Conservation (phyloP, 2,113 vertebrate genomes). For the Osmerus eperlanus region DNA sequence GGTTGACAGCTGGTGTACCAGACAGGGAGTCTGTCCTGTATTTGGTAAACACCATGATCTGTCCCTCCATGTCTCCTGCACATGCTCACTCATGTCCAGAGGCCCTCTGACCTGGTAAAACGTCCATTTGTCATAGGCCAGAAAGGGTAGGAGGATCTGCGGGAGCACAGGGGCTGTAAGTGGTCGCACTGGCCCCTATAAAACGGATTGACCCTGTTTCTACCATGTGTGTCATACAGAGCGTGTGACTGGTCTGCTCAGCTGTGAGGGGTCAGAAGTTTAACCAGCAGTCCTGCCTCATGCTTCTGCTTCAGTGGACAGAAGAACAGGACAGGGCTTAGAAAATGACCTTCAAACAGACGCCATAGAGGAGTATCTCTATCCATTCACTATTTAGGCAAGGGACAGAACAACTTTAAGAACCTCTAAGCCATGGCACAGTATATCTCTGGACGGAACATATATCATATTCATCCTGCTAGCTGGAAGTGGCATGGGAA, state of each 20-base stretch:
- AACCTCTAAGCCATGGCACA: too few relatives aligned
- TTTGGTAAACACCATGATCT: conserved; percentile 52
- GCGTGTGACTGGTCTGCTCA: conserved; percentile 33
- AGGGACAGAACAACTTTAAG: conserved; percentile 18
- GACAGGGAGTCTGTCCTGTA: conserved; percentile 45
- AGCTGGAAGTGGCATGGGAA: conserved; percentile 61
- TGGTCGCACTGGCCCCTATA: conserved; percentile 40
- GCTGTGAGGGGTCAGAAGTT: conserved; percentile 32
- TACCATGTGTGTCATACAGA: conserved; percentile 40
- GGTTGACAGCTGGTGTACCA: conserved; percentile 61
- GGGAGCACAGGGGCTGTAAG: conserved; percentile 40
- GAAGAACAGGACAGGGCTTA: conserved; percentile 33
- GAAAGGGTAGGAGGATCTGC: conserved; percentile 30
- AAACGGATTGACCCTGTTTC: conserved; percentile 40
- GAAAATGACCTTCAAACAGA: conserved; percentile 50
- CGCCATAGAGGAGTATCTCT: conserved; percentile 29
- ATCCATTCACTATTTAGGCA: conserved; percentile 36
- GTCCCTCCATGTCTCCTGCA: conserved; percentile 40
- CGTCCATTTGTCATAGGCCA: conserved; percentile 30
- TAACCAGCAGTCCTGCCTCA: conserved; percentile 46
- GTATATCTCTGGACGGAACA: too few relatives aligned
- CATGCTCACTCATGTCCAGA: conserved; percentile 55
- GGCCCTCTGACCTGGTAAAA: conserved; percentile 49
- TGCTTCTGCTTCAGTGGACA: conserved; percentile 36
- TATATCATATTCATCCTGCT: conserved; percentile 30